These are phyloP conservation scores for Leptinotarsa texana DNA, from an alignment of 1,140 invertebrate species.

Conservation along the genomic window DNA sequence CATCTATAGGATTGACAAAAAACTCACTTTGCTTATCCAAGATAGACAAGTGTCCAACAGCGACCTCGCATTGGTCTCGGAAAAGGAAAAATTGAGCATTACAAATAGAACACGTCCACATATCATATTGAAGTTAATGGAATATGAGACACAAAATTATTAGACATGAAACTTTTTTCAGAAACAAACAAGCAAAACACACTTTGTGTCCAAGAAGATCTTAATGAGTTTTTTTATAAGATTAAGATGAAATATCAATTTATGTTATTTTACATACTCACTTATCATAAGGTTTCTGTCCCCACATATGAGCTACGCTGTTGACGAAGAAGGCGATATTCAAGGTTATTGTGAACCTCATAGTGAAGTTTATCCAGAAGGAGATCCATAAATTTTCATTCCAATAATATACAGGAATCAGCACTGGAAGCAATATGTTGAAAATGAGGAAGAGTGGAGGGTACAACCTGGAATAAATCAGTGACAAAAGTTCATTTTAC, in stretches of 20 bases:
- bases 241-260: not conserved
- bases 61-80: too few species aligned
- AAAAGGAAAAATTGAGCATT: too few species aligned
- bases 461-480: conserved; percentile 63
- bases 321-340: conserved; percentile 94
- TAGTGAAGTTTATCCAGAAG: conserved; percentile 83
- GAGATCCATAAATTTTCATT: conserved; percentile 76
- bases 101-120: too few species aligned
- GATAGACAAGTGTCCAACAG: too few species aligned
- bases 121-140: too few species aligned
- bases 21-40: too few species aligned
- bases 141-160: too few species aligned
- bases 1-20: too few species aligned
- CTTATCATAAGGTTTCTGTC: conserved; percentile 88
- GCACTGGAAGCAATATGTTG: conserved; percentile 78
- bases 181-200: too few species aligned
- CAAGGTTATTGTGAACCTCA: conserved; percentile 80
- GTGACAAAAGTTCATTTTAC: too few species aligned
- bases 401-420: conserved; percentile 82
- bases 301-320: conserved; percentile 89
- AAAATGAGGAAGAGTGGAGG: conserved; percentile 75
- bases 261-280: conserved; percentile 53
- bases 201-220: too few species aligned
- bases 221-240: not conserved
- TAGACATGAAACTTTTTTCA: too few species aligned